phyloP scores from a whole-genome alignment of 2,113 vertebrate species.

The Poicephalus meyeri region DNA sequence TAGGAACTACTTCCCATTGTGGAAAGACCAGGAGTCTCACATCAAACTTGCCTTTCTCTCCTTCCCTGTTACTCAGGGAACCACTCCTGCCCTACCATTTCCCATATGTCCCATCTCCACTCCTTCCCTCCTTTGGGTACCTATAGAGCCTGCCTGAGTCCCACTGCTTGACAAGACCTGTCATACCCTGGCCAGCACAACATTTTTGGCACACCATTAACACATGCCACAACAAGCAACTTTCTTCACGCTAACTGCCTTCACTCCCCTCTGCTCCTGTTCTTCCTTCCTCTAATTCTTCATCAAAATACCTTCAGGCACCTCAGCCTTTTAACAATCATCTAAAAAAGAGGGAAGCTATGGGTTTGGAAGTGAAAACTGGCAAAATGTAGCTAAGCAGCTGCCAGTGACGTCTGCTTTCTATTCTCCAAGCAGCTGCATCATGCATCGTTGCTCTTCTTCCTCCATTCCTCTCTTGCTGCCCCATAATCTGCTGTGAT shows the following conservation, averaged over 20 bases:
- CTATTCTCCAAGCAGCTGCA: background rate
- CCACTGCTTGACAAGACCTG: background rate
- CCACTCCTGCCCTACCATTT: rapidly evolving
- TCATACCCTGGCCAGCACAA: background rate
- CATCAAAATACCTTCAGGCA: background rate
- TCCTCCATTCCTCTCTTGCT: background rate
- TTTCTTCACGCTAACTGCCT: background rate
- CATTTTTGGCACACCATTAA: background rate
- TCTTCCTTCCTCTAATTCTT: background rate
- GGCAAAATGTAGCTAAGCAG: conserved; percentile 16
- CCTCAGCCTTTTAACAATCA: background rate
- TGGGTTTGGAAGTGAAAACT: background rate
- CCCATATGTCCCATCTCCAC: background rate
- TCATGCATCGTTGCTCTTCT: background rate
- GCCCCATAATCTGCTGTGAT: background rate
- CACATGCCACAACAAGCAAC: background rate
- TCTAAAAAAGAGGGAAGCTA: background rate
- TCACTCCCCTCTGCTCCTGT: background rate
- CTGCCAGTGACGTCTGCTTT: background rate
- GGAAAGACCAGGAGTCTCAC: background rate
- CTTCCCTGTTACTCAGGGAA: background rate
- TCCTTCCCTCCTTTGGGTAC: background rate
- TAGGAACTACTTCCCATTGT: background rate
- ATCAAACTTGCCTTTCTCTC: background rate
- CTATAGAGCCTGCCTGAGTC: background rate